Evolutionary conservation across 2,113 vertebrate species (phyloP).

Genomic region (Aythya baeri): DNA sequence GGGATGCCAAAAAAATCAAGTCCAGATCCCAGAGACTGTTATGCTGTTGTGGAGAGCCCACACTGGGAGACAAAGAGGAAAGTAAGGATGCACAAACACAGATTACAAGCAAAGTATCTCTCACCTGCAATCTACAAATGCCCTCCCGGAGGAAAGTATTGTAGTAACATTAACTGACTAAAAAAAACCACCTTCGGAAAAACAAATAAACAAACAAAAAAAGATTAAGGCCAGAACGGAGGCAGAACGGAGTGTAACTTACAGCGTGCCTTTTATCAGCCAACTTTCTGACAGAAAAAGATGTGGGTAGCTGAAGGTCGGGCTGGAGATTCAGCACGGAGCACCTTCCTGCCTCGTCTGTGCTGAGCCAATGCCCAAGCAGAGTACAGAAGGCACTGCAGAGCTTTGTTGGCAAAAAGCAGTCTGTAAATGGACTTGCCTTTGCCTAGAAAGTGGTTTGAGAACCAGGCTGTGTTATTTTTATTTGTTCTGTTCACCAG

Average conservation of each 20-base stretch:
- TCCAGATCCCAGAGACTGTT: neutral
- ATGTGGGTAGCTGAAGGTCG: neutral
- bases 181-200: neutral
- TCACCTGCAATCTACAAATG: neutral
- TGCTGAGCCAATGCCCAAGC: neutral
- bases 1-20: neutral
- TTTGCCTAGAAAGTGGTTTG: neutral
- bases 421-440: neutral
- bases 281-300: neutral
- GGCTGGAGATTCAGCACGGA: neutral
- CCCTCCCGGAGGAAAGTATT: neutral
- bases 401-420: neutral
- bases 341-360: neutral
- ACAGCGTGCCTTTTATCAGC: neutral
- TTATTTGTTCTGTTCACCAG: neutral
- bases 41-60: neutral
- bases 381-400: neutral
- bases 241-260: neutral
- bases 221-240: neutral
- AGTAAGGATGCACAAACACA: neutral
- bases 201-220: neutral
- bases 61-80: neutral
- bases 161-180: neutral
- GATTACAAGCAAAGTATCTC: neutral
- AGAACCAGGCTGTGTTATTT: neutral